Evolutionary conservation across 2,888 invertebrate species (phyloP).

Genomic region (Meandrusa payeni): DNA sequence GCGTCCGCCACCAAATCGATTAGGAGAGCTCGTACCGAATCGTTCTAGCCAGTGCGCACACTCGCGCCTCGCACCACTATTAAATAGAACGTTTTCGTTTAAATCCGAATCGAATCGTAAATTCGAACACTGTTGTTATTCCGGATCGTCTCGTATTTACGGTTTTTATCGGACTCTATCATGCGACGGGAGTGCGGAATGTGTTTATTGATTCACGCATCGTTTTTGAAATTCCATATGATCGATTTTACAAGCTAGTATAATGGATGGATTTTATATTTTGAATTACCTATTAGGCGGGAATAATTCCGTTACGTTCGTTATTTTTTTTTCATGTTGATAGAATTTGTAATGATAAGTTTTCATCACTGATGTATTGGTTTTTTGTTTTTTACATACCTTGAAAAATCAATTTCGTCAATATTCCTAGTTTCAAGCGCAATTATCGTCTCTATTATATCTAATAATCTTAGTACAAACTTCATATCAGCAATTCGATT

Average conservation of each 20-base stretch:
- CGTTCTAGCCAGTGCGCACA: conserved; percentile 34
- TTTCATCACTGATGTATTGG: too few relatives aligned
- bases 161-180: conserved; percentile 63
- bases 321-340: too few relatives aligned
- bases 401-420: too few relatives aligned
- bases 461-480: too few relatives aligned
- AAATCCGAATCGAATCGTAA: conserved; percentile 74
- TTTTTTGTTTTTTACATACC: too few relatives aligned
- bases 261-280: conserved; percentile 18
- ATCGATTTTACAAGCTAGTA: conserved; percentile 54
- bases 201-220: conserved; percentile 71
- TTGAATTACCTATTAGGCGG: conserved; percentile 30
- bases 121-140: conserved; percentile 77
- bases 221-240: conserved; percentile 43
- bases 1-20: conserved; percentile 70
- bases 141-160: conserved; percentile 64
- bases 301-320: conserved; percentile 25
- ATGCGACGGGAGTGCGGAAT: conserved; percentile 71
- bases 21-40: conserved; percentile 49
- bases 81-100: conserved; percentile 79
- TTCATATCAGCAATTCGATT: too few relatives aligned
- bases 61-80: conserved; percentile 66
- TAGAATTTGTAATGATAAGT: too few relatives aligned
- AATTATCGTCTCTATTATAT: too few relatives aligned
- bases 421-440: too few relatives aligned